Percentiles rank a stretch among this genome's conserved stretches.
phyloP scores from a whole-genome alignment of 1,140 invertebrate species.

The Eupeodes corollae region DNA sequence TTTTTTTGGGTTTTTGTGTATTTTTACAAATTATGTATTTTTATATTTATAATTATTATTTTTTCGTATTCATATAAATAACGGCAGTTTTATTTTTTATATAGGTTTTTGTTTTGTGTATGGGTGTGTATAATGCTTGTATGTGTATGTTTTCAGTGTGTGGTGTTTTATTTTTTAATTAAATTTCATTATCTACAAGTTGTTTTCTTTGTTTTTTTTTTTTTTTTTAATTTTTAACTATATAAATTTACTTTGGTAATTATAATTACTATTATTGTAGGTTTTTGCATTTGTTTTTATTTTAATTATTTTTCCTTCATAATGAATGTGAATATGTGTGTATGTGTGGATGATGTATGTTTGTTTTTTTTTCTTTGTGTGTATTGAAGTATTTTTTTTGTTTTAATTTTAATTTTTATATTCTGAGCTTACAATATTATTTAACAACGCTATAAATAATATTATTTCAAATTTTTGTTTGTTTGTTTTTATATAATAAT shows the following conservation, averaged over 20 bases:
- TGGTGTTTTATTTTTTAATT: conserved; percentile 14
- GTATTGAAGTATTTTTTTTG: neutral
- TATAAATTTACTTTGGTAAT: neutral
- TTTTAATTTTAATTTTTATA: neutral
- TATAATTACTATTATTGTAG: conserved; percentile 5
- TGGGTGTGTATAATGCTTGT: conserved; percentile 27
- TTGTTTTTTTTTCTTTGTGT: neutral
- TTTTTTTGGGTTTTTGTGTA: neutral
- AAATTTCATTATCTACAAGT: conserved; percentile 14
- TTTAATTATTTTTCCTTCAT: conserved; percentile 9
- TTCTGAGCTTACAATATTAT: neutral
- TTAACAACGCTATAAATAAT: neutral
- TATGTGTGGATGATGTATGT: neutral
- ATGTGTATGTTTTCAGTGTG: conserved; percentile 31
- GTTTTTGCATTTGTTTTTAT: conserved; percentile 12
- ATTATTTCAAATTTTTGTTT: neutral
- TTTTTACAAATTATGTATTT: conserved; percentile 3
- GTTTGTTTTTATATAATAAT: neutral
- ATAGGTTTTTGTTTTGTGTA: conserved; percentile 12
- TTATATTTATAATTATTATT: conserved; percentile 10
- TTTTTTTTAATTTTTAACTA: conserved; percentile 7
- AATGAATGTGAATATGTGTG: neutral
- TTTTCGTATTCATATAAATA: conserved; percentile 14
- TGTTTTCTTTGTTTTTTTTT: conserved; percentile 11
- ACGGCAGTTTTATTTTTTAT: conserved; percentile 11